These are phyloP conservation scores for Halictus ligatus DNA, from an alignment of 2,888 invertebrate genomes.

Conservation along the genomic window DNA sequence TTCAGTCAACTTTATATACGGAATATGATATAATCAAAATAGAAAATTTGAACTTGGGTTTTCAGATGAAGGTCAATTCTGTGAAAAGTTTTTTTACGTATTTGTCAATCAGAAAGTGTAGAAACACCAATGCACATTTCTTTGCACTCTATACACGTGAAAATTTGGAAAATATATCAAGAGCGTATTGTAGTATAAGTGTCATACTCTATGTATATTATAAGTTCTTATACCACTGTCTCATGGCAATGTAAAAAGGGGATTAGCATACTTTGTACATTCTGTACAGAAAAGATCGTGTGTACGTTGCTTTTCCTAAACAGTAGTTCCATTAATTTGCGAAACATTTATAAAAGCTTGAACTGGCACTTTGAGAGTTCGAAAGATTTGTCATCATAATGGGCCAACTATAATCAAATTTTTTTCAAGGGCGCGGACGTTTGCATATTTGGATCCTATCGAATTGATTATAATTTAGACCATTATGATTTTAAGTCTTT, in stretches of 20 bases:
- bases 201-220: not conserved
- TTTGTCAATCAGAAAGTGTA: not conserved
- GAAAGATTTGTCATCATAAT: slow-evolving; percentile 10
- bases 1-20: not conserved
- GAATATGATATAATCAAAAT: not conserved
- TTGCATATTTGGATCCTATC: slow-evolving; percentile 7
- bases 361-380: not conserved
- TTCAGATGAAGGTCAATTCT: not conserved
- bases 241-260: not conserved
- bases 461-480: slow-evolving; percentile 9
- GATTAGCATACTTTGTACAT: not conserved
- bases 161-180: not conserved
- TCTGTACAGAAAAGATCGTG: not conserved
- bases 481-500: slow-evolving; percentile 27
- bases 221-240: slow-evolving; percentile 15
- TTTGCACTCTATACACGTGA: not conserved
- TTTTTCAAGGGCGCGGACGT: not conserved
- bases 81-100: not conserved
- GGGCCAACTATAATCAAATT: not conserved
- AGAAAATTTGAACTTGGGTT: not conserved
- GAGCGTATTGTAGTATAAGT: not conserved
- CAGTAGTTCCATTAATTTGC: slow-evolving; percentile 7
- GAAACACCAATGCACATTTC: not conserved
- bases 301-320: not conserved
- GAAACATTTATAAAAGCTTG: not conserved